Base-by-base conservation (phyloP, 2,113 vertebrate genomes). In the Astur gentilis region DNA sequence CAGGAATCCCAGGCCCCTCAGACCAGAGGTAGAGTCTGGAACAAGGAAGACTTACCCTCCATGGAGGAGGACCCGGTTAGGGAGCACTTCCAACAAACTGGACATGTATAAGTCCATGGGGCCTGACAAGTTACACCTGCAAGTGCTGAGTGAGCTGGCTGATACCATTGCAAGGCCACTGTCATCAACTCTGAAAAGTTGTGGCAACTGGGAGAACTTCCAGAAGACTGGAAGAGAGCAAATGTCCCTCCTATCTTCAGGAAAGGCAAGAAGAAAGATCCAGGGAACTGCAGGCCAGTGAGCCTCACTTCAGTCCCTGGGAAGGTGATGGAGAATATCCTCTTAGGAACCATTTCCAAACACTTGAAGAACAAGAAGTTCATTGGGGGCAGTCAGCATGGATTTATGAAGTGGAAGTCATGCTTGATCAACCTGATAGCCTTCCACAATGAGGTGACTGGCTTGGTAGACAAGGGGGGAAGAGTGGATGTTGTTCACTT, bases 61-160 rank as follows among this genome's bases (percentile, higher is more conserved):
- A 4, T 54, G 34, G 34, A 57, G 21, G 21, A 73, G 36, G 62
- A 44, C 7, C 7, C 36, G 23, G 8, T 77, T 66, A 80, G 47
- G 21, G 57, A 89, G 18, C n/a, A 45, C 20, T 64, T 83, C 4
- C 16, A 81, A 40, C 31, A 72, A 26, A n/a, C 11, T 23, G 23
- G 26, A 19, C 4, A 2, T 57, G 25, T 1, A 0, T 18, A n/a
- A 40, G 5, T 70, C 60, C 13, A 3, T 15, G 42, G 18, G 27
- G 13, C 12, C n/a, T 61, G 54, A 34, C 3, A 1, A 19, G 9
- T 45, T 89, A 26, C 11, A 52, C 12, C 20, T 9, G 22, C 6
- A 80, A 34, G 38, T 64, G n/a, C 64, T 67, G 67, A 71, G 10
- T 14, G 25, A 72, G 49, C 32, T 49, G n/a, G 13, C 20, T 54